Evolutionary conservation across 2,113 vertebrate species (phyloP).

Genomic region (Sander lucioperca): DNA sequence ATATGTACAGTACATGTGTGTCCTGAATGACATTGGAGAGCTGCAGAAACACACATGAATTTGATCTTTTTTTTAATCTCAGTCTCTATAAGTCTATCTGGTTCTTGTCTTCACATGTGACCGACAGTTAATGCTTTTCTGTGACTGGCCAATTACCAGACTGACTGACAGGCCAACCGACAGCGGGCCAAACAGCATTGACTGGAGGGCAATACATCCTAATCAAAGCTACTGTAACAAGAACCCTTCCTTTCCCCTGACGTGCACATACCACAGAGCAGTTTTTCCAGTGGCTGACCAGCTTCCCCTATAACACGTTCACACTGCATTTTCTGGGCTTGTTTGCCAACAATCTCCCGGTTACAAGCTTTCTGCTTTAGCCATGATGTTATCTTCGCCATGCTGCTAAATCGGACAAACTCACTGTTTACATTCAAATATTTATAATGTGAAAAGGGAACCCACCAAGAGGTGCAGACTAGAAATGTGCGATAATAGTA

Average conservation of each 20-base stretch:
- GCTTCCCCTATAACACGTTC: not conserved
- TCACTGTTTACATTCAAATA: not conserved
- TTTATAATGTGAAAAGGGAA: not conserved
- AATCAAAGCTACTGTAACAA: constrained; percentile 42
- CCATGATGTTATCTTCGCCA: not conserved
- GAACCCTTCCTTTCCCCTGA: constrained; percentile 7
- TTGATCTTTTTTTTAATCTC: not conserved
- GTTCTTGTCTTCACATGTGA: constrained; percentile 7
- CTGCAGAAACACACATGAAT: not conserved
- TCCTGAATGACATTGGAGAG: constrained; percentile 10
- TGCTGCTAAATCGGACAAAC: not conserved
- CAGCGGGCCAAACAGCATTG: constrained; percentile 17
- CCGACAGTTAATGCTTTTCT: constrained; percentile 32
- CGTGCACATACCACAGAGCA: not conserved
- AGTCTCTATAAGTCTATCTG: not conserved
- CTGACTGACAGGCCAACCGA: constrained; percentile 43
- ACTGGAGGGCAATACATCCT: constrained; percentile 31
- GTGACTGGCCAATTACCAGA: constrained; percentile 30
- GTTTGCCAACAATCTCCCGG: not conserved
- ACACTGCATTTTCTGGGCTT: not conserved
- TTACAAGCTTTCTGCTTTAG: not conserved
- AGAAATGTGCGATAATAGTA: not conserved
- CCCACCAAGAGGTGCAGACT: not conserved
- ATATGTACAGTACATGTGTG: not conserved
- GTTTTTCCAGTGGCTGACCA: constrained; percentile 5